Evolutionary conservation across 2,797 vertebrate genomes (phyloP).

Genomic region (Cetoscarus ocellatus): DNA sequence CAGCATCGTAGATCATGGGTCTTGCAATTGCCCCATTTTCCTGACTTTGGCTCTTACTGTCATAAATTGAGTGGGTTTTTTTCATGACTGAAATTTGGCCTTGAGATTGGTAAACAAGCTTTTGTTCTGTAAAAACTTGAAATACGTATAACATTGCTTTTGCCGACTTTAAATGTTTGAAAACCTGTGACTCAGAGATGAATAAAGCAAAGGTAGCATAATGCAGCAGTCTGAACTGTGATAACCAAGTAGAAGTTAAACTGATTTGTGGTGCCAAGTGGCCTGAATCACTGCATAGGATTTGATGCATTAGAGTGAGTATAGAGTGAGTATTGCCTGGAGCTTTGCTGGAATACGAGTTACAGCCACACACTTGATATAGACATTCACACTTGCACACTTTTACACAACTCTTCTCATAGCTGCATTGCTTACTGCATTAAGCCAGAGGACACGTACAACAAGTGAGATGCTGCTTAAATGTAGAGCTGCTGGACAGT

Average conservation of each 20-base stretch:
- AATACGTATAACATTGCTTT: background rate
- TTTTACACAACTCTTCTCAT: constrained; percentile 29
- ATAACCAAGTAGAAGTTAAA: constrained; percentile 54
- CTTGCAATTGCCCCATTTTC: too few species aligned
- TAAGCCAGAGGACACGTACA: constrained; percentile 29
- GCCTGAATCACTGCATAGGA: constrained; percentile 40
- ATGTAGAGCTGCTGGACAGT: constrained; percentile 23
- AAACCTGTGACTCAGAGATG: constrained; percentile 5
- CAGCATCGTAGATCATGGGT: too few species aligned
- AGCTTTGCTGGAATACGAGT: constrained; percentile 52
- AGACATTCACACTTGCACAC: constrained; percentile 13
- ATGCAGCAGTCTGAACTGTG: constrained; percentile 11
- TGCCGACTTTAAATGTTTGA: background rate
- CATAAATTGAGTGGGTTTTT: too few species aligned
- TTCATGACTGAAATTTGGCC: too few species aligned
- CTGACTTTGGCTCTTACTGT: too few species aligned
- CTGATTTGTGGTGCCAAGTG: constrained; percentile 61
- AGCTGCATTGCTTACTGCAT: constrained; percentile 31
- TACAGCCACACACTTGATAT: constrained; percentile 26
- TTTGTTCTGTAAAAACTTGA: too few species aligned
- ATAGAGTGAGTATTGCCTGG: constrained; percentile 31
- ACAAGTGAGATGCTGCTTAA: constrained; percentile 34
- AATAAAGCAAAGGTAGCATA: constrained; percentile 5
- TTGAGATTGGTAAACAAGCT: too few species aligned
- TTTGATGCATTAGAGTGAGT: constrained; percentile 43